Evolutionary conservation across 1,140 invertebrate species (phyloP).

Genomic region (Lysiphlebus fabarum): DNA sequence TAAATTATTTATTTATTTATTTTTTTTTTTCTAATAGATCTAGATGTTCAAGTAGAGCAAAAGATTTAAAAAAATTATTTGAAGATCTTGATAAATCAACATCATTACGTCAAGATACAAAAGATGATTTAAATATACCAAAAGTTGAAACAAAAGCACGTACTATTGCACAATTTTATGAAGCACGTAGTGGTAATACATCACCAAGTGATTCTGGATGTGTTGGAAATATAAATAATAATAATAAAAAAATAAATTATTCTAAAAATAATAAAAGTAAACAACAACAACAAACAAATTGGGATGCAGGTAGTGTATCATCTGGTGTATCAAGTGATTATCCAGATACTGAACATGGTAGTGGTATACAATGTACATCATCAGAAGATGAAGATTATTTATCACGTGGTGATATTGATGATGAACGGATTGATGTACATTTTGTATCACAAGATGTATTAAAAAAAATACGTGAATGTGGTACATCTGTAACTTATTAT

Average conservation of each 20-base stretch:
- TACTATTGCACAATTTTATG: slow-evolving; percentile 48
- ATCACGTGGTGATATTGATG: slow-evolving; percentile 35
- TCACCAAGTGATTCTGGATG: slow-evolving; percentile 44
- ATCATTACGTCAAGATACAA: slow-evolving; percentile 24
- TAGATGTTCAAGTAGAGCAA: slow-evolving; percentile 48
- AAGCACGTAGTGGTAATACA: slow-evolving; percentile 45
- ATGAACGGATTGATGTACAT: slow-evolving; percentile 50
- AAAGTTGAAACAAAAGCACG: slow-evolving; percentile 47
- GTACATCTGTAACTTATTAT: slow-evolving; percentile 82
- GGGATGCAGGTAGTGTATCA: slow-evolving; percentile 55
- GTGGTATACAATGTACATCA: slow-evolving; percentile 43
- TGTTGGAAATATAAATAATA: slow-evolving; percentile 31
- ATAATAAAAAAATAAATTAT: slow-evolving; percentile 14
- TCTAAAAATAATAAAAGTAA: slow-evolving; percentile 22
- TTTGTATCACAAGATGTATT: slow-evolving; percentile 77
- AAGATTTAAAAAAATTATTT: slow-evolving; percentile 48
- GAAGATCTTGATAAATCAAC: slow-evolving; percentile 43
- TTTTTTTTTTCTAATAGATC: slow-evolving; percentile 33
- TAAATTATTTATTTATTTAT: neutral
- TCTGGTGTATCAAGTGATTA: slow-evolving; percentile 58
- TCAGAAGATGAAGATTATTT: slow-evolving; percentile 48
- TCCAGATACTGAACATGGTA: slow-evolving; percentile 54
- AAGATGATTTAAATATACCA: slow-evolving; percentile 33
- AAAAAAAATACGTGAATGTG: slow-evolving; percentile 79
- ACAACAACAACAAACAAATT: slow-evolving; percentile 36